Conservation (phyloP, 2,113 vertebrate genomes). For the Morone saxatilis region DNA sequence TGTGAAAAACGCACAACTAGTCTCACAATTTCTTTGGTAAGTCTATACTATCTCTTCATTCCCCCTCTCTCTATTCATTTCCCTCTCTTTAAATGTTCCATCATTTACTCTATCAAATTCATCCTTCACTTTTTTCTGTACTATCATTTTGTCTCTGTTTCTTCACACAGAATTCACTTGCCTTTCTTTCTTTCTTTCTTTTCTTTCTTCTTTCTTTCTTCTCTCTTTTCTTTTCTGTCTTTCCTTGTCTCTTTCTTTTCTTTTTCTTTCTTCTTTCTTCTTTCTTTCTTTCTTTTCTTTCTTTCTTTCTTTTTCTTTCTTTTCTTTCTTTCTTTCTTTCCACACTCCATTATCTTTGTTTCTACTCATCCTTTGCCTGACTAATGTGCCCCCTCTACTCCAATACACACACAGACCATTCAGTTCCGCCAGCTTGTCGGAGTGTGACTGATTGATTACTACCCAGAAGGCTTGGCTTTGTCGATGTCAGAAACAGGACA, state of each 20-base stretch:
- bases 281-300: slow-evolving; percentile 6
- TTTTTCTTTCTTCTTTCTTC: too few species aligned
- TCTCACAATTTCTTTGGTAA: not conserved
- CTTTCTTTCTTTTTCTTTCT: not conserved
- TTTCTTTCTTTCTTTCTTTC: slow-evolving; percentile 1
- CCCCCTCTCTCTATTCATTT: not conserved
- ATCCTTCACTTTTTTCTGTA: slow-evolving; percentile 8
- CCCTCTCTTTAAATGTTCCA: too few species aligned
- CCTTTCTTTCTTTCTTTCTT: slow-evolving; percentile 6
- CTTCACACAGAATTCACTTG: slow-evolving; percentile 23
- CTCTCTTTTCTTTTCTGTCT: too few species aligned
- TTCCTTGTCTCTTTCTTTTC: slow-evolving; percentile 9
- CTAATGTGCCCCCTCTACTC: slow-evolving; percentile 57
- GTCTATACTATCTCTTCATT: not conserved
- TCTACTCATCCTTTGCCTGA: slow-evolving; percentile 58
- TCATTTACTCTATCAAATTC: slow-evolving; percentile 11
- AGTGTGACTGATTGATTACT: slow-evolving; percentile 83
- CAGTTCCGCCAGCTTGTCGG: slow-evolving; percentile 76
- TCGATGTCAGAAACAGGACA: slow-evolving; percentile 81
- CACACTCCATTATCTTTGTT: slow-evolving; percentile 56
- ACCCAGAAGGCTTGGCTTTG: slow-evolving; percentile 81
- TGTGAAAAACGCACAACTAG: not conserved
- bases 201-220: not conserved
- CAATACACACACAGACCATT: slow-evolving; percentile 54
- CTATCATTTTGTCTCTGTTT: slow-evolving; percentile 4